Evolutionary conservation across 2,113 vertebrate genomes (phyloP), one percentile per base, ranked within the genome.

Genomic region (Paralichthys olivaceus): DNA sequence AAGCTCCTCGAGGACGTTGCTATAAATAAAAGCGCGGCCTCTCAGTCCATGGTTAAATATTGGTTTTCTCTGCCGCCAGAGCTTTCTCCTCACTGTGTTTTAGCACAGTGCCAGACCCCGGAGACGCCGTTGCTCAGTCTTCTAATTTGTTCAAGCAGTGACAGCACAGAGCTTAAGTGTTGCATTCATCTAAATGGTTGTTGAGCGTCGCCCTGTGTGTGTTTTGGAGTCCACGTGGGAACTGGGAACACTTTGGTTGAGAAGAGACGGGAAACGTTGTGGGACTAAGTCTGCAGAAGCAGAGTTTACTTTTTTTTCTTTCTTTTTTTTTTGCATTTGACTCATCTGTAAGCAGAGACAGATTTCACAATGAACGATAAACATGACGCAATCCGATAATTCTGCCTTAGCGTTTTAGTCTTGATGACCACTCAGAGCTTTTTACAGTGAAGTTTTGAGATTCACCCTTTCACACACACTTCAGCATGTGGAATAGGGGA

Each of bases 21-120:
- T 84, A 77, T 74, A 84, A 84, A 82, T 87, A 77, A 29, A 20
- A 70, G 60, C n/a, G 20, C 23, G 23, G 29, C 40, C 64, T 67
- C 60, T 57, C 37, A n/a, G 55, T 61, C 4, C 65, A 56, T 77
- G 37, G 37, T 75, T 84, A 84, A 84, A 84, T 75, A 69, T 78
- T 62, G 71, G 78, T 87, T 66, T 65, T 58, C 51, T 62, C 32
- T 12, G 0, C 56, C 65, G 62, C 71, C 84, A 72, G 72, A 53
- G 55, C 69, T 74, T 80, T 74, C 69, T 86, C 80, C 65, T 83
- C 65, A 28, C 77, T 87, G 77, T 80, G 79, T 64, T 69, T 73
- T 63, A 73, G 79, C 72, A 14, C 53, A 2, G 53, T 26, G 73
- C 73, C 66, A 68, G n/a, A 9, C 14, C 9, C 19, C 4, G 40